A percentile compares a stretch with the other conserved stretches of the same genome.
Evolutionary conservation across 2,113 vertebrate genomes (phyloP).

Genomic region (Stigmatopora argus): DNA sequence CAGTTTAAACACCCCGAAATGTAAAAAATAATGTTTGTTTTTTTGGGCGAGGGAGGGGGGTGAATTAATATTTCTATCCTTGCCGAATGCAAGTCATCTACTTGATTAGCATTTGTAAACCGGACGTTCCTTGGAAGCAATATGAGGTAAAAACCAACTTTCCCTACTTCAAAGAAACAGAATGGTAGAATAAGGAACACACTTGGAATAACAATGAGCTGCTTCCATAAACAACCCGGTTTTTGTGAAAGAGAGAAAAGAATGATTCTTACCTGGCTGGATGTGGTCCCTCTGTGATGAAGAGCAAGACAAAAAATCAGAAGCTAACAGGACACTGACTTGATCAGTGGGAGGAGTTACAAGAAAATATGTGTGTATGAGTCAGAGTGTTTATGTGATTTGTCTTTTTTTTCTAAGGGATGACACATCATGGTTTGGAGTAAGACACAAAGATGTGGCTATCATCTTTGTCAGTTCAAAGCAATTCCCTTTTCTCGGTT

Average conservation of each 20-base stretch:
- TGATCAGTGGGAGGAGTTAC: slow-evolving; percentile 53
- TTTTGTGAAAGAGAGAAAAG: background rate
- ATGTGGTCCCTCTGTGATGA: slow-evolving; percentile 6
- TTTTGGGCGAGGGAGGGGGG: background rate
- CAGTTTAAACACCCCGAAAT: slow-evolving; percentile 12
- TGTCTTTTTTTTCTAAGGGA: background rate
- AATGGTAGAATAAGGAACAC: background rate
- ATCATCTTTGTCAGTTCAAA: background rate
- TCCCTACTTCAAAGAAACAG: background rate
- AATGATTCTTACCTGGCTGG: slow-evolving; percentile 41
- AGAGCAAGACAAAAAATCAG: slow-evolving; percentile 6
- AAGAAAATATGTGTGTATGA: background rate
- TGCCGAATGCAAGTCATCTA: slow-evolving; percentile 1
- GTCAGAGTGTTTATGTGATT: background rate
- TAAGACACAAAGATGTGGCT: background rate
- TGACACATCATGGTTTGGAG: background rate
- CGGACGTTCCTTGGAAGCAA: slow-evolving; percentile 33
- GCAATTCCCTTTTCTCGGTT: background rate
- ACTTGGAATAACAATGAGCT: background rate
- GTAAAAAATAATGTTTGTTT: slow-evolving; percentile 25
- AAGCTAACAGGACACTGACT: slow-evolving; percentile 23
- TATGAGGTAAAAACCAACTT: background rate
- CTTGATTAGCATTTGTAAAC: slow-evolving; percentile 21
- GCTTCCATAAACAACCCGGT: background rate
- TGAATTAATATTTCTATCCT: background rate